Conservation (phyloP, 1,140 invertebrate genomes). For the Euura saliciscinereae region DNA sequence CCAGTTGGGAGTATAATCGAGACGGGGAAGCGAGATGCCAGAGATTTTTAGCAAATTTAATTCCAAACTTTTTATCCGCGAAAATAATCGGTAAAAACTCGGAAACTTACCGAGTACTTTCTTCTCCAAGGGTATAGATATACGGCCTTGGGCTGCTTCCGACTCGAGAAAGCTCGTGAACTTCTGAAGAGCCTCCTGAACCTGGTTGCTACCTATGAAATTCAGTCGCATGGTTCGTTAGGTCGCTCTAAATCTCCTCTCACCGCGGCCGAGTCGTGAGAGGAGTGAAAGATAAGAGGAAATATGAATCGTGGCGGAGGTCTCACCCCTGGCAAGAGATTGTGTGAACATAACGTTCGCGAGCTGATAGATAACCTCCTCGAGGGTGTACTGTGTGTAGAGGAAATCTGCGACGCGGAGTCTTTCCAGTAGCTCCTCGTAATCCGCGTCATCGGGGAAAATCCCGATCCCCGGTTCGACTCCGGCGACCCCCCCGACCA, state of each 20-base stretch:
- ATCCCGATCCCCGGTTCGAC: background rate
- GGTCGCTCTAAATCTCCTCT: background rate
- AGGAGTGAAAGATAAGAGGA: background rate
- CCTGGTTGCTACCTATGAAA: conserved; percentile 59
- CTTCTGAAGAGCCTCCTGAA: conserved; percentile 70
- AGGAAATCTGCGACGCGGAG: conserved; percentile 69
- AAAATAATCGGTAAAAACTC: background rate
- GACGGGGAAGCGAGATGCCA: background rate
- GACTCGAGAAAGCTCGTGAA: conserved; percentile 73
- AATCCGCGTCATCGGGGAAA: conserved; percentile 40
- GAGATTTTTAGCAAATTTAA: too few species aligned
- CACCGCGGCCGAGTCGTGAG: background rate
- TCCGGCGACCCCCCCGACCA: background rate
- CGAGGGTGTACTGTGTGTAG: conserved; percentile 74
- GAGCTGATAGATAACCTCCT: conserved; percentile 78
- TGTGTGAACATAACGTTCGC: conserved; percentile 79
- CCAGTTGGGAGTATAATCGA: background rate
- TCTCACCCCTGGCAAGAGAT: conserved; percentile 65
- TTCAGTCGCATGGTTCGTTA: conserved; percentile 17
- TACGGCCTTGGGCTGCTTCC: conserved; percentile 72
- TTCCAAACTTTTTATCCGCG: background rate
- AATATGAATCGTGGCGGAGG: background rate
- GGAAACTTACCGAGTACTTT: conserved; percentile 69
- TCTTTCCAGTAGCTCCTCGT: conserved; percentile 56
- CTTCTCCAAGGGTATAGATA: conserved; percentile 72